phyloP scores from a whole-genome alignment of 2,888 invertebrate genomes.

The Phaonia tiefii region DNA sequence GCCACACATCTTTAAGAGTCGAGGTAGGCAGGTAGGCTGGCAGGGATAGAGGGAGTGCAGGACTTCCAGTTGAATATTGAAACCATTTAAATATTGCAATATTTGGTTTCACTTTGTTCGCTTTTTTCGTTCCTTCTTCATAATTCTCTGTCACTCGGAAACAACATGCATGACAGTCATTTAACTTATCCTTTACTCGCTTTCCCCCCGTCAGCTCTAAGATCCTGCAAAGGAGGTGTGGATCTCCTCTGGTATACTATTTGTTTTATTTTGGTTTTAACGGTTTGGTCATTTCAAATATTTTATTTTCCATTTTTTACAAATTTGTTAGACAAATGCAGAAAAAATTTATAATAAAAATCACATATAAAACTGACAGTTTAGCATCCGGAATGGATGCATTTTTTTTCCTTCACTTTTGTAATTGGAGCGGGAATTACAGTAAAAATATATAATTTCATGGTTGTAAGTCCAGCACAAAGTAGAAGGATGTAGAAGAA shows the following conservation, averaged over 20 bases:
- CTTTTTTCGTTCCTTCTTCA: constrained; percentile 15
- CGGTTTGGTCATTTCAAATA: constrained; percentile 55
- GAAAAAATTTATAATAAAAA: constrained; percentile 53
- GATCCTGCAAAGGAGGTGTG: not conserved
- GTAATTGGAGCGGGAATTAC: constrained; percentile 27
- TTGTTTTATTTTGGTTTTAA: not conserved
- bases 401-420: constrained; percentile 20
- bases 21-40: too few species aligned
- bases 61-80: constrained; percentile 58
- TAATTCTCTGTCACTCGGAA: constrained; percentile 22
- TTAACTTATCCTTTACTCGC: constrained; percentile 59
- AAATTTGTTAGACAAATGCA: constrained; percentile 51
- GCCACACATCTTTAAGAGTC: too few species aligned
- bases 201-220: constrained; percentile 25
- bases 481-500: constrained; percentile 63
- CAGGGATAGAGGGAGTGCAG: too few species aligned
- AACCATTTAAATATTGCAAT: constrained; percentile 64
- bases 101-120: constrained; percentile 54
- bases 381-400: constrained; percentile 60
- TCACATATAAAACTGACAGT: constrained; percentile 62
- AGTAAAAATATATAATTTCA: constrained; percentile 54
- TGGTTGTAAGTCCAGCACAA: constrained; percentile 61
- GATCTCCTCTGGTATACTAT: not conserved
- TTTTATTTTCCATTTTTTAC: too few species aligned
- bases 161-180: constrained; percentile 58